Evolutionary conservation across 2,888 invertebrate genomes (phyloP).

Genomic region (Andrena bicolor): DNA sequence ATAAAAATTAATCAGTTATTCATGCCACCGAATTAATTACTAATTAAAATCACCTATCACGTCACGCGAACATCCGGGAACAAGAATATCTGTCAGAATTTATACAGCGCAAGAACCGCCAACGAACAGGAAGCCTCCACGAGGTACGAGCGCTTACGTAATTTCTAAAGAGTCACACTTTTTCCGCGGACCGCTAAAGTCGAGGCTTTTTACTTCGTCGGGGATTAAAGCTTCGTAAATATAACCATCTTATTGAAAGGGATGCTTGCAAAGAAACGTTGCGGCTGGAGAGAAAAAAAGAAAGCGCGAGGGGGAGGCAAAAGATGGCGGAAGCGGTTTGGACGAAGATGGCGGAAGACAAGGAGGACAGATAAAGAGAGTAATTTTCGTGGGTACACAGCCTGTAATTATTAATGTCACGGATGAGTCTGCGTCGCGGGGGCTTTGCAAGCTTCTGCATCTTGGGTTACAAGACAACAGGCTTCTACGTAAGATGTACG

Average conservation of each 20-base stretch:
- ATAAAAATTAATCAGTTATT: too few species aligned
- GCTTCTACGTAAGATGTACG: slow-evolving; percentile 45
- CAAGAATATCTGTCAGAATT: background rate
- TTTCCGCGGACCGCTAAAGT: slow-evolving; percentile 16
- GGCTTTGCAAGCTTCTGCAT: slow-evolving; percentile 52
- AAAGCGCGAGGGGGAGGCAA: background rate
- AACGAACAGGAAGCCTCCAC: background rate
- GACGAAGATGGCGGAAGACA: slow-evolving; percentile 35
- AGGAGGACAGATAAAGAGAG: slow-evolving; percentile 75
- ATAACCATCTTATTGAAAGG: slow-evolving; percentile 50
- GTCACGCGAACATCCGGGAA: background rate
- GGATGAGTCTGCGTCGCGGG: slow-evolving; percentile 61
- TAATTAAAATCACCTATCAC: too few species aligned
- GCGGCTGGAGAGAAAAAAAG: slow-evolving; percentile 21
- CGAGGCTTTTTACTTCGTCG: slow-evolving; percentile 27
- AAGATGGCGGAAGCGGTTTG: slow-evolving; percentile 1
- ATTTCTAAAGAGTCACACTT: slow-evolving; percentile 51
- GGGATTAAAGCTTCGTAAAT: slow-evolving; percentile 63
- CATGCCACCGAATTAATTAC: too few species aligned
- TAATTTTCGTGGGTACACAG: slow-evolving; percentile 79
- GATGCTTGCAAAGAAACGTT: slow-evolving; percentile 49
- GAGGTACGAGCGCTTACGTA: slow-evolving; percentile 32
- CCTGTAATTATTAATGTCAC: slow-evolving; percentile 78
- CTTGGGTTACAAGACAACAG: slow-evolving; percentile 63
- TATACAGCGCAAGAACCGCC: background rate